Base-by-base conservation (phyloP, 2,797 vertebrate species). In the Centroberyx gerrardi region DNA sequence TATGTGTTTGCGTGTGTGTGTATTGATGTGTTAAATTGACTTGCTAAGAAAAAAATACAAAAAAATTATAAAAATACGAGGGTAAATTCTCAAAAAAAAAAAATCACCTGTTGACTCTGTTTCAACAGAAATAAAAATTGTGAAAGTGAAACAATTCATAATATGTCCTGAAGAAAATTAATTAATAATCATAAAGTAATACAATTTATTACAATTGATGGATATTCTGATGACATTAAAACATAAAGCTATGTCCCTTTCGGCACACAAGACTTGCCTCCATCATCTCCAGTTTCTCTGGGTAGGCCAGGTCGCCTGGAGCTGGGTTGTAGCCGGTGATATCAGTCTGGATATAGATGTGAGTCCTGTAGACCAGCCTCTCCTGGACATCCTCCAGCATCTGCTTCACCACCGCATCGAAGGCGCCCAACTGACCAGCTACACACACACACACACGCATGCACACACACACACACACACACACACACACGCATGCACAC, bases 331-430 rank as follows among this genome's bases (percentile, higher is more conserved):
- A 99, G 71, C 98, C 98, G 0, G 69, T 92, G 86, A 99, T 99
- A 87, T 99, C 98, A 0, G 96, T 98, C 93, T 99, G 97, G 82
- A 99, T 99, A 91, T 99, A 99, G 91, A 99, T 99, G 75, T 98
- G 97, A 0, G 98, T 99, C 87, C 98, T 95, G 74, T 99, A 99
- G 60, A 99, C 97, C 12, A 99, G 95, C 14, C 98, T 95, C 85
- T 99, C 98, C 74, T 99, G 98, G 0, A 99, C 98, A 17, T 99
- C 98, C 90, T 99, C 98, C 88, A 99, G 76, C 98, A 99, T 99
- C 94, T 99, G 98, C 92, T 98, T 97, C 80, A 97, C 97, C 15
- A 97, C 91, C 0, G 96, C 95, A 63, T 97, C 97, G 92, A 99
- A 98, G 0, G 98, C 97, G 12, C 96, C 96, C 81, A 99, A 89